Conservation (phyloP, 1,140 invertebrate genomes). For the Cotesia vestalis region DNA sequence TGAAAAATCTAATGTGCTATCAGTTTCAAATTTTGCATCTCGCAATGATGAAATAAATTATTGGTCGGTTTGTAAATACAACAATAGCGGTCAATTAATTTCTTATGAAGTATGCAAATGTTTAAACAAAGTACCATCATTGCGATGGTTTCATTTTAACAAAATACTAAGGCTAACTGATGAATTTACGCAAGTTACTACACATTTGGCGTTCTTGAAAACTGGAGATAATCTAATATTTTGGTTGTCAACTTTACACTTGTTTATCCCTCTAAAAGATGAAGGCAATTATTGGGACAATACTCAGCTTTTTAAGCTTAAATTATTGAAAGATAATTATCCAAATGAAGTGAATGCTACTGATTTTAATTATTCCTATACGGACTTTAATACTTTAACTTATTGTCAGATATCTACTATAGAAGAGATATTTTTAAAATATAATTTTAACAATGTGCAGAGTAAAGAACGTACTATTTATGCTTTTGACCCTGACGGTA, state of each 20-base stretch:
- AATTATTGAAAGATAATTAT: not conserved
- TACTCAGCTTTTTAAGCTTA: not conserved
- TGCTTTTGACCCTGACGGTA: not conserved
- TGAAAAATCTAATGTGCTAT: not conserved
- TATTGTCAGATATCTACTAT: not conserved
- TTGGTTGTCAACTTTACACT: slow-evolving; percentile 4
- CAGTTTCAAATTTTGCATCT: not conserved
- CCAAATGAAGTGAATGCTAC: not conserved
- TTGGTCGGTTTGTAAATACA: not conserved
- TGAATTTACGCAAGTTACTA: not conserved
- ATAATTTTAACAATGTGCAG: slow-evolving; percentile 1
- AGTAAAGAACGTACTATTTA: not conserved
- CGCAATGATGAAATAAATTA: not conserved
- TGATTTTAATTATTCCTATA: not conserved
- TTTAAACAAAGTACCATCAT: not conserved
- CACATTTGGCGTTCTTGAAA: not conserved
- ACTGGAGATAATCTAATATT: not conserved
- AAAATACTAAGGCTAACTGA: not conserved
- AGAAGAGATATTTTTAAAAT: not conserved
- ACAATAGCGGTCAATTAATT: not conserved
- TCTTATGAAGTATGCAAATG: not conserved
- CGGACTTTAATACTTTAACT: not conserved
- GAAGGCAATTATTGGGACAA: not conserved
- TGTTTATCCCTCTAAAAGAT: not conserved
- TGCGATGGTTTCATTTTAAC: not conserved